Evolutionary conservation across 2,888 invertebrate genomes (phyloP), one percentile per base, ranked within the genome.

Genomic region (Rutpela maculata): DNA sequence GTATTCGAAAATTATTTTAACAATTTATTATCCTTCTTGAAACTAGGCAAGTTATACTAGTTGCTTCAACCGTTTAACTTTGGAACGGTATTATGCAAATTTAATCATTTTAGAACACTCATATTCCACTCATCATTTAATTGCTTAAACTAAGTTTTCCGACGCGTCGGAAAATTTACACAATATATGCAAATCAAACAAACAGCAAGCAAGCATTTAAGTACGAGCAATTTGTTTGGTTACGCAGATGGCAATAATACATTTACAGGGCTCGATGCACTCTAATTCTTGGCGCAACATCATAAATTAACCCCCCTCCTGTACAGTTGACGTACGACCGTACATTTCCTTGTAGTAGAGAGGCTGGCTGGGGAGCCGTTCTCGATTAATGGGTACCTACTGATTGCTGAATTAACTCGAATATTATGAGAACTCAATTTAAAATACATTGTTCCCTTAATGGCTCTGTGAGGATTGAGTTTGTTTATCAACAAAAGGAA

Each of bases 211-310:
- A 56, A 38, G 69, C 74, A 69, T 67, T 84, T 84, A 80, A 78
- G 80, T 78, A 83, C 85, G 82, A 83, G 84, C 86, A 87, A 87
- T 88, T 87, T 87, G 85, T 86, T 86, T 84, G 83, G 85, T 83
- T 82, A 84, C 82, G 82, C 86, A 84, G 81, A 85, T 84, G 85
- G 85, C 84, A 87, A 87, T 88, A 88, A 88, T 88, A 88, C 85
- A 88, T 88, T 88, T 88, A 87, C 88, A 87, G 83, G 88, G 84
- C 84, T 86, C 81, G 85, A 85, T 88, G 88, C 88, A 88, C 88
- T 88, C 87, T 88, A 88, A 88, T 88, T 88, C 87, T 83, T 82
- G 83, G 84, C 83, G 83, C 82, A 83, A 84, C 85, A 84, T 85
- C 87, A 88, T 88, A 88, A 88, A 88, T 88, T 88, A 87, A 82